Percentiles rank a stretch among this genome's conserved stretches.
Evolutionary conservation across 1,140 invertebrate genomes (phyloP).

Genomic region (Micrasema minimum): DNA sequence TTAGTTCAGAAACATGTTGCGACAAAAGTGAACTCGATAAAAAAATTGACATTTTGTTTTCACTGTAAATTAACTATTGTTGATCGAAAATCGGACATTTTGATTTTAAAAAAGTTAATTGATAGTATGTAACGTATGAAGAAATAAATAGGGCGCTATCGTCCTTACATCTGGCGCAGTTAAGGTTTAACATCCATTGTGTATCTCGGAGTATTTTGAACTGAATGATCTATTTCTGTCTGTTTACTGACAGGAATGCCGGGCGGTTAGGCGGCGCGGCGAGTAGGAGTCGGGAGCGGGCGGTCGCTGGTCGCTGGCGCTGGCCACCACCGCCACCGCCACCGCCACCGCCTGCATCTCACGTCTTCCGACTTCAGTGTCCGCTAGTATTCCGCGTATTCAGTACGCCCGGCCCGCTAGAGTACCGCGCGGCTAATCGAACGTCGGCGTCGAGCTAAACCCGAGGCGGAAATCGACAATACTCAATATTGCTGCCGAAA

Average conservation of each 20-base stretch:
- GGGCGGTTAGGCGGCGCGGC: constrained; percentile 12
- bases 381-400: constrained; percentile 8
- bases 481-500: constrained; percentile 45
- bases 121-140: too few relatives aligned
- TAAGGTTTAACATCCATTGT: constrained; percentile 18
- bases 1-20: too few relatives aligned
- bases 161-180: constrained; percentile 5
- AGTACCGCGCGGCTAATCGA: not conserved
- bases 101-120: too few relatives aligned
- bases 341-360: too few relatives aligned
- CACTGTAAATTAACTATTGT: too few relatives aligned
- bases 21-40: too few relatives aligned
- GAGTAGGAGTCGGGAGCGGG: constrained; percentile 30
- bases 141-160: too few relatives aligned
- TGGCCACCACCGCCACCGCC: not conserved
- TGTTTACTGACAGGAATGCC: constrained; percentile 43
- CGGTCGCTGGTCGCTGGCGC: constrained; percentile 9
- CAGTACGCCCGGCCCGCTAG: not conserved
- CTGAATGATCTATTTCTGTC: constrained; percentile 47
- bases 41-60: too few relatives aligned
- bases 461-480: constrained; percentile 42
- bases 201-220: constrained; percentile 41
- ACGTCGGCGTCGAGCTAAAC: too few relatives aligned
- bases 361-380: constrained; percentile 6
- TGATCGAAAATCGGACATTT: too few relatives aligned